Conservation (phyloP, 2,888 invertebrate species). For the Netelia melanura region DNA sequence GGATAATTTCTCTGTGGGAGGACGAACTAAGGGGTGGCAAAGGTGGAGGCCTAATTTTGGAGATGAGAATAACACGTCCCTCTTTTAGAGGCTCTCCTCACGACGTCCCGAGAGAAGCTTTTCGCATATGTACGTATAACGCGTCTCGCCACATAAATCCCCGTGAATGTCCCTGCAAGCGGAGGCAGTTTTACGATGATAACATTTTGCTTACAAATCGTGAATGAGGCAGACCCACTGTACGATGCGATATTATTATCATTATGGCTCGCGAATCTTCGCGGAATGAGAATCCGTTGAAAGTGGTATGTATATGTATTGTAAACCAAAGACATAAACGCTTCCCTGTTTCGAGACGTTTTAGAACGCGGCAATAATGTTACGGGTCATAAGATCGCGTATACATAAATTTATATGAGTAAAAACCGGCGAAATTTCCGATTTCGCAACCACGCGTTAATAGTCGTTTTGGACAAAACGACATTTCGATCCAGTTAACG, state of each 20-base stretch:
- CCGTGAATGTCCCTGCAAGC: not conserved
- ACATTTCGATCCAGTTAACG: no score
- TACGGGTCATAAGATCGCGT: no score
- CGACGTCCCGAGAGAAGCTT: not conserved
- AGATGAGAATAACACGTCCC: slow-evolving; percentile 49
- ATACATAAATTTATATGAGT: no score
- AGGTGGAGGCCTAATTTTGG: slow-evolving; percentile 55
- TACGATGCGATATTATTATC: not conserved
- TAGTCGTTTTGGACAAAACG: no score
- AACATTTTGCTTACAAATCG: slow-evolving; percentile 67
- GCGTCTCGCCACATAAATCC: slow-evolving; percentile 66
- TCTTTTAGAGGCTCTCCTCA: not conserved
- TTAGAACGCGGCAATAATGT: no score
- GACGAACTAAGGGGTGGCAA: not conserved
- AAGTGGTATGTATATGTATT: no score
- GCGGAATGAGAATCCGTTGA: no score
- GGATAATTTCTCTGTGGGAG: not conserved
- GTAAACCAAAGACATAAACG: no score
- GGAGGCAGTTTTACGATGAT: slow-evolving; percentile 59
- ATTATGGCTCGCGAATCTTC: no score
- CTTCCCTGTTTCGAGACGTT: no score
- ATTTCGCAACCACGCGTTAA: no score
- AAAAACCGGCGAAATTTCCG: not conserved
- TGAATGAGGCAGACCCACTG: slow-evolving; percentile 37
- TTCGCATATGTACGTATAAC: slow-evolving; percentile 15